Evolutionary conservation across 2,888 invertebrate species (phyloP).

Genomic region (Linyphia triangularis): DNA sequence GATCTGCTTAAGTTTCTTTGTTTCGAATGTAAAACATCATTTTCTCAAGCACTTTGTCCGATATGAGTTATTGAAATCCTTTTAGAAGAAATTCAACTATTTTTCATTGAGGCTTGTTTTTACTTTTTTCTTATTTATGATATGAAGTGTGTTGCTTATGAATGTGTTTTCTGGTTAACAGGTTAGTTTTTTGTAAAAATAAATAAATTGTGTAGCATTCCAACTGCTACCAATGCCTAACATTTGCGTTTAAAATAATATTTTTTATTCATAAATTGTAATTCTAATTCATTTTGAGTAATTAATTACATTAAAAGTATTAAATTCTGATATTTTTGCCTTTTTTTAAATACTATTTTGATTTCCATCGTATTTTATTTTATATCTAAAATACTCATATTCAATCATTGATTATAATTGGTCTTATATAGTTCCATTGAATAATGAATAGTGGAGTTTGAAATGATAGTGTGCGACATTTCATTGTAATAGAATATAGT

Average conservation of each 20-base stretch:
- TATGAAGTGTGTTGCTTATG: not conserved
- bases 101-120: not conserved
- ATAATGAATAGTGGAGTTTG: too few species aligned
- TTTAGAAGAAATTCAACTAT: not conserved
- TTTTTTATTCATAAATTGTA: not conserved
- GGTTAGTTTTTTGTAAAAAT: not conserved
- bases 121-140: not conserved
- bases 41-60: conserved; percentile 27
- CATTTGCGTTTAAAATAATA: not conserved
- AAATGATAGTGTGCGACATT: too few species aligned
- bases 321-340: too few species aligned
- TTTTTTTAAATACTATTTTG: too few species aligned
- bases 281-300: too few species aligned
- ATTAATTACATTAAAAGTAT: too few species aligned
- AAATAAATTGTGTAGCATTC: not conserved
- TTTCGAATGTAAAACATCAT: conserved; percentile 25
- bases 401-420: too few species aligned
- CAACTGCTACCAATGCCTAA: not conserved
- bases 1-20: not conserved
- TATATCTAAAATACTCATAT: too few species aligned
- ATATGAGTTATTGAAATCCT: conserved; percentile 42
- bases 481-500: too few species aligned
- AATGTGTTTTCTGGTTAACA: not conserved
- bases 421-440: too few species aligned
- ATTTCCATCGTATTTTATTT: too few species aligned